Evolutionary conservation across 2,113 vertebrate genomes (phyloP).

Genomic region (Patagioenas fasciata): DNA sequence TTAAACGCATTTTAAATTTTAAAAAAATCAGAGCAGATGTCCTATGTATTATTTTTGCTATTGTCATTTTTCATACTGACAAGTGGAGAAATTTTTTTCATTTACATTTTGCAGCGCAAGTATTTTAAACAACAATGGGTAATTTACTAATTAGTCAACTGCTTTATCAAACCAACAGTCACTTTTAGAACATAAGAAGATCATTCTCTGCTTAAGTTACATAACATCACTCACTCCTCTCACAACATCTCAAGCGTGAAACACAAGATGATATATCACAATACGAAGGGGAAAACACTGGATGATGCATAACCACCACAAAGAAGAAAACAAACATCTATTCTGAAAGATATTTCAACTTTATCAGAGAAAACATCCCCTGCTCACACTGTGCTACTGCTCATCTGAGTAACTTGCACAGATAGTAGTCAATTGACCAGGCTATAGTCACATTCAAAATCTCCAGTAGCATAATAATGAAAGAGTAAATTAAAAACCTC

Average conservation of each 20-base stretch:
- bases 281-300: conserved; percentile 26
- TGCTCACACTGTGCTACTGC: not conserved
- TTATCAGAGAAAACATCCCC: not conserved
- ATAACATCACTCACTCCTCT: conserved; percentile 63
- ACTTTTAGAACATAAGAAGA: conserved; percentile 51
- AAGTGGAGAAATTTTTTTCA: conserved; percentile 76
- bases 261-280: conserved; percentile 38
- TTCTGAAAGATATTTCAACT: not conserved
- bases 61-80: conserved; percentile 90
- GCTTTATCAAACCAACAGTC: conserved; percentile 66
- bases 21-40: conserved; percentile 85
- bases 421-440: fast-evolving
- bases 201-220: conserved; percentile 54
- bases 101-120: conserved; percentile 85
- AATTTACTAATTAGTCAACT: conserved; percentile 81
- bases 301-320: conserved; percentile 9
- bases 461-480: not conserved
- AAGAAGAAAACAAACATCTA: not conserved
- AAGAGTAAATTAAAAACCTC: not conserved
- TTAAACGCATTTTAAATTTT: conserved; percentile 53
- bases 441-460: not conserved
- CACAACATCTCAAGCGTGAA: conserved; percentile 29
- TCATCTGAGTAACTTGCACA: not conserved
- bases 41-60: conserved; percentile 78
- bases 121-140: conserved; percentile 80